phyloP scores from a whole-genome alignment of 1,140 invertebrate genomes.

The Apocrypta bakeri region DNA sequence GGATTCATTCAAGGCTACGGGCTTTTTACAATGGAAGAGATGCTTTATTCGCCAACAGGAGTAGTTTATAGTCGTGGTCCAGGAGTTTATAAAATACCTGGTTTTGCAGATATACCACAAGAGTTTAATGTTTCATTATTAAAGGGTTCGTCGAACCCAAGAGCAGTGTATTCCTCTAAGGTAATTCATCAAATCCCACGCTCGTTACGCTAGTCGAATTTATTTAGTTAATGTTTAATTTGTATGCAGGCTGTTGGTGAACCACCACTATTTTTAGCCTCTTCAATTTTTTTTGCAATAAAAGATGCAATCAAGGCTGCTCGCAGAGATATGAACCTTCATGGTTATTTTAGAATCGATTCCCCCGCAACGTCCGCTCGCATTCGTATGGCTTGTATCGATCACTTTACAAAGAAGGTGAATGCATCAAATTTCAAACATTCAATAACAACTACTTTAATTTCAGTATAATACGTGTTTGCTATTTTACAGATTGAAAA shows the following conservation, averaged over 20 bases:
- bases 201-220: too few species aligned
- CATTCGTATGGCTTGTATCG: slow-evolving; percentile 91
- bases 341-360: slow-evolving; percentile 81
- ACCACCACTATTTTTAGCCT: slow-evolving; percentile 91
- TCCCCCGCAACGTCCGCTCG: slow-evolving; percentile 90
- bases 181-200: too few species aligned
- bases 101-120: slow-evolving; percentile 89
- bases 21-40: slow-evolving; percentile 91
- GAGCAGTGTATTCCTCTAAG: slow-evolving; percentile 96
- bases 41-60: slow-evolving; percentile 88
- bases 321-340: slow-evolving; percentile 79
- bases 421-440: not conserved
- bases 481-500: slow-evolving; percentile 45
- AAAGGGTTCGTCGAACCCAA: slow-evolving; percentile 88
- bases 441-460: slow-evolving; percentile 20
- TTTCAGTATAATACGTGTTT: not conserved
- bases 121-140: slow-evolving; percentile 94
- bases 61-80: slow-evolving; percentile 90
- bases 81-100: slow-evolving; percentile 94
- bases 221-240: too few species aligned
- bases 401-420: slow-evolving; percentile 87
- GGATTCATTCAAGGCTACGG: slow-evolving; percentile 95
- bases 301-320: slow-evolving; percentile 90
- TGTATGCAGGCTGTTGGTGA: slow-evolving; percentile 89
- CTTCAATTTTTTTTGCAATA: slow-evolving; percentile 91